Evolutionary conservation across 1,140 invertebrate species (phyloP), one percentile per base, ranked within the genome.

Genomic region (Aphaenogaster ashmeadi): DNA sequence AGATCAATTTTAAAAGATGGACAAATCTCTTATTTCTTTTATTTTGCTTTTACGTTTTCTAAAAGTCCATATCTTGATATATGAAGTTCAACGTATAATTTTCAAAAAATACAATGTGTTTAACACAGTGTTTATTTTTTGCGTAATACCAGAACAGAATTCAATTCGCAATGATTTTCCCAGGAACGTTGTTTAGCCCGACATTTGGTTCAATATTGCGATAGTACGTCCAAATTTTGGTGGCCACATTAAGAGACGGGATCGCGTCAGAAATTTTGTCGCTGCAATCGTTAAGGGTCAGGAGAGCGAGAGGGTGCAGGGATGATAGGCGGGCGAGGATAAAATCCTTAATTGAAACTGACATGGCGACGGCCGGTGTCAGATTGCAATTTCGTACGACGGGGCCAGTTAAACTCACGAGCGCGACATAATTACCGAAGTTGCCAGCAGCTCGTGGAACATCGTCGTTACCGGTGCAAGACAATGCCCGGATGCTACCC

Each of bases 341-440:
- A 90, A 90, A 91, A 90, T 84, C 80, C 50, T 88, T 91, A 91
- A 91, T 91, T 91, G 90, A 86, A 90, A 81, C 60, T 67, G 74
- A 88, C 47, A 72, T 47, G 60, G 74, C 33, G 50, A 86, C 67
- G 67, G 44, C 60, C 74, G 66, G 75, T 80, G 89, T 88, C 89
- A 78, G 80, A 47, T 88, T 75, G 89, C 87, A 86, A 83, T 90
- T 88, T 90, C 89, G 58, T 88, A 44, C 75, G 89, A 91, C 83
- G 72, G 71, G 71, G 60, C 74, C 54, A 62, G 86, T 88, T 90
- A 78, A 84, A 90, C 78, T 84, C 88, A 52, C 79, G 87, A 74
- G 72, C 81, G 74, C 89, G 87, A 91, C 89, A 83, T 91, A 91
- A 91, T 90, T 91, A 88, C 71, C 87, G 72, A 86, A 91, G 64